Base-by-base conservation (phyloP, 1,140 invertebrate genomes). In the Tachypleus tridentatus region DNA sequence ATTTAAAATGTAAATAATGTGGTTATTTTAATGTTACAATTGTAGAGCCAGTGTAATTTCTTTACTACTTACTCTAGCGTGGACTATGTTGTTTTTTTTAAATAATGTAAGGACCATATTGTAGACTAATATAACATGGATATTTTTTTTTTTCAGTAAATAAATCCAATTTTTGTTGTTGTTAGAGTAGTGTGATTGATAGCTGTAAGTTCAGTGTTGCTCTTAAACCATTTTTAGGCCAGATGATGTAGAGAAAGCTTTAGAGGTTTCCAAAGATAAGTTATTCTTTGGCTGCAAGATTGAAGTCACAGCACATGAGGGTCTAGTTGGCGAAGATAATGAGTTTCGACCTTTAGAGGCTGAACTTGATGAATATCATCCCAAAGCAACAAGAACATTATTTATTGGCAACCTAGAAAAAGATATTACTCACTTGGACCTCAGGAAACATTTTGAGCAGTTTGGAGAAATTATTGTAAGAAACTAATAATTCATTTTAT, bases 251-350 rank as follows among this genome's bases (percentile, higher is more conserved):
- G 89, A 91, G 67, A 97, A 97, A 79, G 94, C 94, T 47, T 79
- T 96, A 57, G 91, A 95, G 77, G 89, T 93, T 62, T 97, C 93
- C 57, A 90, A 95, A 75, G 93, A 95, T 75, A 97, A 97, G 77
- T 82, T 88, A 69, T 97, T 97, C 80, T 97, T 97, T 81, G 93
- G 94, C 67, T 91, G 87, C 76, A 93, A 93, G 79, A 94, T 93
- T 76, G 90, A 93, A 77, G 91, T 93, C 64, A 88, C 86, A 58
- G 86, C 88, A 57, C 90, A 92, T 78, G 87, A 90, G 76, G 88
- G 88, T 68, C 85, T 87, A 77, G 91, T 94, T 76, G 84, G 87
- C 54, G 86, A 88, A 64, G 90, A 93, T 74, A 88, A 88, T 75
- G 91, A 95, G 73, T 88, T 91, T 74, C 77, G 91, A 73, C 89